These are phyloP conservation scores for Xiphias gladius DNA, from an alignment of 2,113 vertebrate genomes.

Conservation along the genomic window DNA sequence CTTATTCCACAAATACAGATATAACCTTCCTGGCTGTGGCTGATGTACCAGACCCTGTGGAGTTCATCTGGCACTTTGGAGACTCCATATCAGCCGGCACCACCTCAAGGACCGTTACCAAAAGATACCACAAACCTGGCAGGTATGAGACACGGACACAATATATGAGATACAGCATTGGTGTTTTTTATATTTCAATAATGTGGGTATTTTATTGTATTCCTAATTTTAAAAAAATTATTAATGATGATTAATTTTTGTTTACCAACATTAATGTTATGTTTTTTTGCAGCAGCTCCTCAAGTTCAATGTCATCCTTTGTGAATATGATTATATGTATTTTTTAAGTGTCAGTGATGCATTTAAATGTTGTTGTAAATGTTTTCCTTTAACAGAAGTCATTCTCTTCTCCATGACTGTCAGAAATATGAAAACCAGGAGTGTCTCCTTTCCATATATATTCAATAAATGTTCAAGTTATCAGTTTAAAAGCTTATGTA, in stretches of 20 bases:
- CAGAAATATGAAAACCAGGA: no score
- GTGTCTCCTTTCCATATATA: neutral
- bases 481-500: neutral
- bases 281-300: neutral
- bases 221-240: no score
- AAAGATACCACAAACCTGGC: slow-evolving; percentile 78
- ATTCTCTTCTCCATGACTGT: no score
- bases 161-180: neutral
- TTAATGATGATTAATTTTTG: neutral
- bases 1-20: slow-evolving; percentile 80
- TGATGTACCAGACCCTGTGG: slow-evolving; percentile 55
- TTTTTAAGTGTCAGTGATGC: no score
- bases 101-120: slow-evolving; percentile 73
- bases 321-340: no score
- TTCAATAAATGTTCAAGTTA: neutral
- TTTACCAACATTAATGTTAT: no score
- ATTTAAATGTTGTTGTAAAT: neutral
- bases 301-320: neutral
- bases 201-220: neutral
- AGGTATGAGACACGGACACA: slow-evolving; percentile 65
- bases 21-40: slow-evolving; percentile 81
- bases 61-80: slow-evolving; percentile 87
- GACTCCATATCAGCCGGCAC: slow-evolving; percentile 76
- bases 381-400: no score
- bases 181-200: neutral